A percentile compares a stretch with the other conserved stretches of the same genome.
These are phyloP conservation scores for Gambusia holbrooki DNA, from an alignment of 2,113 vertebrate genomes.

Conservation along the genomic window DNA sequence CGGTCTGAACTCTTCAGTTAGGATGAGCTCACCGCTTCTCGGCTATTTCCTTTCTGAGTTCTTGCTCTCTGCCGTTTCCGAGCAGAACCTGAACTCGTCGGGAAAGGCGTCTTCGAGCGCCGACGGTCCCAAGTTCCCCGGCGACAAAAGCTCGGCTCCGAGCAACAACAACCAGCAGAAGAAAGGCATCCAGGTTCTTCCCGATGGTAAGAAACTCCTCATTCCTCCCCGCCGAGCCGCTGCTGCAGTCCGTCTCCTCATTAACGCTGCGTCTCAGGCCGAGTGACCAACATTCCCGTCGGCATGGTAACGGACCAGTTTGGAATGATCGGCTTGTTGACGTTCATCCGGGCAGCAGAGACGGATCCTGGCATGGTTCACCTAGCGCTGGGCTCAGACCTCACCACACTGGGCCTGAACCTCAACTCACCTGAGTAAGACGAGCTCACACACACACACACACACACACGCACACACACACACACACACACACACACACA, in stretches of 20 bases:
- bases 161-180: slow-evolving; percentile 99
- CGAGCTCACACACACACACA: not conserved
- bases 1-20: slow-evolving; percentile 75
- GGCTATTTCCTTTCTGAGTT: not conserved
- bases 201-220: slow-evolving; percentile 86
- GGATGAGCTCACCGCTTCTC: not conserved
- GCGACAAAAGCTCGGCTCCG: slow-evolving; percentile 89
- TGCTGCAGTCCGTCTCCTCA: not conserved
- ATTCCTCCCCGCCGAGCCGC: too few relatives aligned
- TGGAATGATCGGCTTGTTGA: slow-evolving; percentile 98
- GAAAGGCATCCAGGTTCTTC: slow-evolving; percentile 99
- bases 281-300: slow-evolving; percentile 98
- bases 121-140: slow-evolving; percentile 98
- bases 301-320: slow-evolving; percentile 99
- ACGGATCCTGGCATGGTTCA: slow-evolving; percentile 99
- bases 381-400: slow-evolving; percentile 97
- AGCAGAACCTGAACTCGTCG: slow-evolving; percentile 95
- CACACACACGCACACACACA: not conserved
- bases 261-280: slow-evolving; percentile 77
- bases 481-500: too few relatives aligned
- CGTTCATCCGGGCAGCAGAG: slow-evolving; percentile 98
- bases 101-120: slow-evolving; percentile 92
- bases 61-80: slow-evolving; percentile 4
- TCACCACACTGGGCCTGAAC: slow-evolving; percentile 99
- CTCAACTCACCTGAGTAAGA: slow-evolving; percentile 99